These are phyloP conservation scores for Embiotoca jacksoni DNA, from an alignment of 2,113 vertebrate species.

Conservation along the genomic window DNA sequence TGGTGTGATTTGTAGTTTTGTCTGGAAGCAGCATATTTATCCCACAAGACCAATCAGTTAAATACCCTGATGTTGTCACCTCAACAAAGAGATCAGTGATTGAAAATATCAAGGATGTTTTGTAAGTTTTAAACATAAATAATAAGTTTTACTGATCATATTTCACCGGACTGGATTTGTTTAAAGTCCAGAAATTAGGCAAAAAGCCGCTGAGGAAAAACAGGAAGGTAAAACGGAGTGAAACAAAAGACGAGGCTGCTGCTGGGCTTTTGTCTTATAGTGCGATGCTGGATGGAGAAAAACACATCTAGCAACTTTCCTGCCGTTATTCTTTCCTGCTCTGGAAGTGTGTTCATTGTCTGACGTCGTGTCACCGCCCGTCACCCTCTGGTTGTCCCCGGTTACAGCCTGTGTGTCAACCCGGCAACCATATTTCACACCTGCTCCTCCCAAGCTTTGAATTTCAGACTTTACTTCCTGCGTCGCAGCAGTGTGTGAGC, in stretches of 20 bases:
- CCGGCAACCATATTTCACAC: conserved; percentile 2
- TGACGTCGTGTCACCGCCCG: not conserved
- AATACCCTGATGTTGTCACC: too few species aligned
- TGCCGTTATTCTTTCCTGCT: not conserved
- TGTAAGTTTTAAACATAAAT: too few species aligned
- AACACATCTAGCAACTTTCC: not conserved
- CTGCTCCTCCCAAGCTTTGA: conserved; percentile 20
- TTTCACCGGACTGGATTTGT: too few species aligned
- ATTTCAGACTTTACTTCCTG: conserved; percentile 18
- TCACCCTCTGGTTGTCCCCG: not conserved
- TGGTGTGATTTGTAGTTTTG: too few species aligned
- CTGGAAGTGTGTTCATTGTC: not conserved
- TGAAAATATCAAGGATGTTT: too few species aligned
- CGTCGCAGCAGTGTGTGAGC: conserved; percentile 3
- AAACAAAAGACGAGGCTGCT: too few species aligned
- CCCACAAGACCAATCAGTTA: too few species aligned
- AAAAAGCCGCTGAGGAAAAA: not conserved
- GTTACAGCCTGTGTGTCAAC: not conserved
- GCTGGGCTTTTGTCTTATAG: too few species aligned
- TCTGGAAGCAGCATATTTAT: too few species aligned
- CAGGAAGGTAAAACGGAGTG: too few species aligned
- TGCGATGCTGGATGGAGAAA: not conserved
- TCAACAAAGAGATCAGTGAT: too few species aligned
- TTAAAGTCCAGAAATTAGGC: not conserved
- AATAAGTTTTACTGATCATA: too few species aligned